Evolutionary conservation across 1,140 invertebrate genomes (phyloP).

Genomic region (Drosophila chauvacae): DNA sequence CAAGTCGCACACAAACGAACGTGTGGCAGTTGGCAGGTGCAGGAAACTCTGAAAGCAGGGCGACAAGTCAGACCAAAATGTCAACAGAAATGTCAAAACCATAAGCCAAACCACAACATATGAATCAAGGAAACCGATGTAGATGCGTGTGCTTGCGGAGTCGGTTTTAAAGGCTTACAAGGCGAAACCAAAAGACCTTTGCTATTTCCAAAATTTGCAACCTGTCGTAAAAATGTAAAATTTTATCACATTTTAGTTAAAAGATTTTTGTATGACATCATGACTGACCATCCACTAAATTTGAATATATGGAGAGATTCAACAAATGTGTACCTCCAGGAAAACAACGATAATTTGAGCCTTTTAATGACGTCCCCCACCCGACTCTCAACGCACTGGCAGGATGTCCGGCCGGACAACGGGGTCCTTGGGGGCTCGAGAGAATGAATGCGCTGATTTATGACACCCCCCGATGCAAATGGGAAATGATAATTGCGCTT

Average conservation of each 20-base stretch:
- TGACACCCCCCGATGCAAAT: constrained; percentile 64
- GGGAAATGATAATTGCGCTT: constrained; percentile 68
- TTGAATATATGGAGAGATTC: constrained; percentile 22
- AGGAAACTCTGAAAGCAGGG: constrained; percentile 17
- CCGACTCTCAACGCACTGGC: background rate
- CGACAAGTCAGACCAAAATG: constrained; percentile 12
- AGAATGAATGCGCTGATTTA: constrained; percentile 75
- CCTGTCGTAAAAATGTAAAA: background rate
- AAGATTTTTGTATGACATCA: background rate
- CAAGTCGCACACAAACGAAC: constrained; percentile 17
- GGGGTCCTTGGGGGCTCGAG: constrained; percentile 16
- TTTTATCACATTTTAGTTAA: background rate
- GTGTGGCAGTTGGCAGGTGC: constrained; percentile 29
- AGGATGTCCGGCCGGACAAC: constrained; percentile 17
- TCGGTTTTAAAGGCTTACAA: constrained; percentile 17
- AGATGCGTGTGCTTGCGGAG: constrained; percentile 17
- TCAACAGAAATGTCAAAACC: constrained; percentile 61
- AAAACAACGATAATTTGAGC: constrained; percentile 63
- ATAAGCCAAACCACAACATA: constrained; percentile 72
- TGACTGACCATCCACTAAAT: constrained; percentile 6
- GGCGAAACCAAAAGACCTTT: background rate
- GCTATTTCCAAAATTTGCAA: background rate
- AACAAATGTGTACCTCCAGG: constrained; percentile 47
- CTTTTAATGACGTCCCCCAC: constrained; percentile 56
- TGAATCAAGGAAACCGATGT: constrained; percentile 20